Base-by-base conservation (phyloP, 2,113 vertebrate species). In the Tinamus guttatus region DNA sequence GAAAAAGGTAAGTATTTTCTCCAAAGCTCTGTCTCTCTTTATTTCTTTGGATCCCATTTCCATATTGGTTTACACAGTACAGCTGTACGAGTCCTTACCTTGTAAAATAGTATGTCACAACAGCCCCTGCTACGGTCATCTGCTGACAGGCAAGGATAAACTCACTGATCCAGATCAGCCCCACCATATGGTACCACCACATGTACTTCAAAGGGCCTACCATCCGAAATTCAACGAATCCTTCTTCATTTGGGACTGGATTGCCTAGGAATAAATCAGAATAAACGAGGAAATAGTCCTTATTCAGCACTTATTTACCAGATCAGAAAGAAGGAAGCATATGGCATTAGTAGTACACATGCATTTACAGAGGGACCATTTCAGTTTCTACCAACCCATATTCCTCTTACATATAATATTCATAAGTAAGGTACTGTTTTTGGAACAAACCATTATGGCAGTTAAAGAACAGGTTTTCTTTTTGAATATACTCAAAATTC, bases 91-190 rank as follows among this genome's bases (percentile, higher is more conserved):
- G 67, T 69, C 36, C 97, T 98, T 88, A 99, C 99, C 99, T 99
- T 89, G 99, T 99, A 81, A 99, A 99, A 98, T 99, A 99, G 97
- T 99, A 99, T 0, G 99, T 99, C 87, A 99, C 99, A 77, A 99
- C 99, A 30, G 99, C 99, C 27, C 99, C 99, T 3, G 99, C 99
- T 36, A 99, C 99, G 2, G 99, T 99, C 99, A 99, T 99, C 98
- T 99, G 99, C 96, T 99, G 99, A 97, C 99, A 99, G 4, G 99
- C 99, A 69, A 99, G 97, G 89, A 99, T 99, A 96, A 99, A 99
- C 95, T 99, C 99, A 1, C 99, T 99, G 96, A 99, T 99, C 99
- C 99, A 99, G 79, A 99, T 98, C 56, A 99, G 98, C n/a, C 99
- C 99, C 71, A 99, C 98, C 2, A 98, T 94, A 4, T 99, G 99